phyloP scores from a whole-genome alignment of 1,140 invertebrate genomes.

The Drosophila burlai region DNA sequence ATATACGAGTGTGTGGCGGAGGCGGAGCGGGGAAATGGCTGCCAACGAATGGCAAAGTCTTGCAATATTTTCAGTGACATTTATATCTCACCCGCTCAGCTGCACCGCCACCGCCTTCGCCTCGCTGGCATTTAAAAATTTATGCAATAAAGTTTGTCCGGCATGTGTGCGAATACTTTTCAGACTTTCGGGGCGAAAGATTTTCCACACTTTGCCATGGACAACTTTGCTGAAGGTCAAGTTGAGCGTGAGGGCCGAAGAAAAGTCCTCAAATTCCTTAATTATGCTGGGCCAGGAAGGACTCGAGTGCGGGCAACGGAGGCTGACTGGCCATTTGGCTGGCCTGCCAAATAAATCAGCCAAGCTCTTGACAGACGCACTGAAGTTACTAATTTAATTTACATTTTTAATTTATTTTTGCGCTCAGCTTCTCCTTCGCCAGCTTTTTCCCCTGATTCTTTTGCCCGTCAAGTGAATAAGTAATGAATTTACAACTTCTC shows the following conservation, averaged over 20 bases:
- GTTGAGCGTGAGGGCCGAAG: constrained; percentile 14
- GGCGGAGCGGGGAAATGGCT: neutral
- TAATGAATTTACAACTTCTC: constrained; percentile 83
- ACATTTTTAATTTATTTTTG: constrained; percentile 83
- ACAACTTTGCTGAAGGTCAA: constrained; percentile 64
- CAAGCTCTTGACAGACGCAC: constrained; percentile 81
- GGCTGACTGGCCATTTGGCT: constrained; percentile 45
- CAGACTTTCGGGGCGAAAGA: constrained; percentile 36
- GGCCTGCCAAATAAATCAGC: constrained; percentile 80
- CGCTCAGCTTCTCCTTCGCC: constrained; percentile 33
- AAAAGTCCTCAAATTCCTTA: constrained; percentile 48
- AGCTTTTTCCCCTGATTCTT: constrained; percentile 30
- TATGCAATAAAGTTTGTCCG: constrained; percentile 74
- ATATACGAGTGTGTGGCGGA: constrained; percentile 2
- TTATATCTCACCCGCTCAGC: constrained; percentile 59
- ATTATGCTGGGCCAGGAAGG: constrained; percentile 24
- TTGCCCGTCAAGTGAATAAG: constrained; percentile 80
- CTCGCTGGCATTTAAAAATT: constrained; percentile 72
- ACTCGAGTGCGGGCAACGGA: neutral
- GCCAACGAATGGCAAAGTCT: constrained; percentile 52
- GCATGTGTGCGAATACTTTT: constrained; percentile 26
- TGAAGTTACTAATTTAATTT: constrained; percentile 84
- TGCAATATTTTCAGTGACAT: constrained; percentile 79
- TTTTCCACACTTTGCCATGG: constrained; percentile 48
- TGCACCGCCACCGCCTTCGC: neutral